Base-by-base conservation (phyloP, 1,140 invertebrate genomes). In the Drosophila pectinifera region DNA sequence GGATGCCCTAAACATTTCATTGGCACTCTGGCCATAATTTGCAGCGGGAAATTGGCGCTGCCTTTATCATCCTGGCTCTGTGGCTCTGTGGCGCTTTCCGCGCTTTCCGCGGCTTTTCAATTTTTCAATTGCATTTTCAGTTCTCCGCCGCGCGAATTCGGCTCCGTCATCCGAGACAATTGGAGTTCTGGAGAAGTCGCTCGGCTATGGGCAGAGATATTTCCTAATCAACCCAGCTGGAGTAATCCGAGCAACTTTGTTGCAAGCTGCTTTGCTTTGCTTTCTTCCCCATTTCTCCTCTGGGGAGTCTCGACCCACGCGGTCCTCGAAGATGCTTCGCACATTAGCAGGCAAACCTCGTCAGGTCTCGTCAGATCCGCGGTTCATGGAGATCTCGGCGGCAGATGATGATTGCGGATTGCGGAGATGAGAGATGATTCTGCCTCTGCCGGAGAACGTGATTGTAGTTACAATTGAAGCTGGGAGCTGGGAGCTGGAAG, bases 181-280 rank as follows among this genome's bases (percentile, higher is more conserved):
- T 73, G 65, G 42, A 53, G n/a, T 34, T 16, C 36, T 28, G 24
- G 43, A 49, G 61, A 64, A 86, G 64, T 78, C 70, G 45, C 62
- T 78, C 64, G 36, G 49, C 64, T 51, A 38, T 65, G 38, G 22
- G 34, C 55, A 64, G 49, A 76, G 41, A 45, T 86, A 74, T 68
- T 85, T 58, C 70, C 49, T 65, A 81, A 78, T 82, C 74, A 82
- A 75, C 26, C 31, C 16, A 56, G 31, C 53, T 39, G 53, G 49
- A 63, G 78, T 85, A 85, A 86, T 86, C 82, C 78, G 46, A 73
- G 59, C 83, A 86, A 82, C 82, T 63, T 67, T 85, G 82, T 86
- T 81, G 78, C 82, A 22, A 45, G 42, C 42, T 46, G n/a, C n/a
- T n/a, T n/a, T n/a, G n/a, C n/a, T n/a, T n/a, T n/a, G 39, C 28